A percentile compares a stretch with the other conserved stretches of the same genome.
phyloP scores from a whole-genome alignment of 53 echinoderm and acorn worm genomes.

The Holothuria scabra region DNA sequence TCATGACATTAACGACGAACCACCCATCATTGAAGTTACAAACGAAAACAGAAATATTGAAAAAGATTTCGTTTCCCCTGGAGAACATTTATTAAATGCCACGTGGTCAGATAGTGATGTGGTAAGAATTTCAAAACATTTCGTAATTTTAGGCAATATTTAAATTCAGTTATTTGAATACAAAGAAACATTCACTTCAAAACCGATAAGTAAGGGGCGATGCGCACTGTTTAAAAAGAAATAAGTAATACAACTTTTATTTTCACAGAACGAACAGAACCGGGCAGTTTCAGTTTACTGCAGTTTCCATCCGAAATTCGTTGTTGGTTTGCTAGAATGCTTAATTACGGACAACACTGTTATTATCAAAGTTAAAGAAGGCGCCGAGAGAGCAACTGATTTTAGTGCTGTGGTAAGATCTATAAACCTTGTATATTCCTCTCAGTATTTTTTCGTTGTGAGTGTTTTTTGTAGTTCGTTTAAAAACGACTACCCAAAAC shows the following conservation, averaged over 20 bases:
- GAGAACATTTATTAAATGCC: constrained; percentile 20
- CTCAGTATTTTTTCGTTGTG: too few relatives aligned
- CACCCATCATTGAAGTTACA: constrained; percentile 13
- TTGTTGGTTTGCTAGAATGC: constrained; percentile 1
- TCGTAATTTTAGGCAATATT: too few relatives aligned
- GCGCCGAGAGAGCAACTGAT: background rate
- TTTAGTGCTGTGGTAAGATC: constrained; percentile 19
- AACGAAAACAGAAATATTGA: background rate
- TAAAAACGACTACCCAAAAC: too few relatives aligned
- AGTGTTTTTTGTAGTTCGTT: too few relatives aligned
- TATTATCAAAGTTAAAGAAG: background rate
- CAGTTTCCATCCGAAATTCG: constrained; percentile 1
- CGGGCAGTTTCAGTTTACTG: background rate
- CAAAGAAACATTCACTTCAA: too few relatives aligned
- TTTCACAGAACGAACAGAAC: constrained; percentile 1
- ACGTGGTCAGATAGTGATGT: background rate
- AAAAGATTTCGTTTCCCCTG: background rate
- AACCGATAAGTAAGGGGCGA: too few relatives aligned
- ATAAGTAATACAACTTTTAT: background rate
- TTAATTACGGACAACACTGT: background rate
- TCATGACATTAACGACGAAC: constrained; percentile 27
- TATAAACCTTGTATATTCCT: too few relatives aligned
- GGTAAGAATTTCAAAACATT: constrained; percentile 20
- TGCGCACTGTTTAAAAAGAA: too few relatives aligned
- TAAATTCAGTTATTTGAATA: too few relatives aligned